Conservation (phyloP, 1,140 invertebrate genomes). For the Saccostrea echinata region DNA sequence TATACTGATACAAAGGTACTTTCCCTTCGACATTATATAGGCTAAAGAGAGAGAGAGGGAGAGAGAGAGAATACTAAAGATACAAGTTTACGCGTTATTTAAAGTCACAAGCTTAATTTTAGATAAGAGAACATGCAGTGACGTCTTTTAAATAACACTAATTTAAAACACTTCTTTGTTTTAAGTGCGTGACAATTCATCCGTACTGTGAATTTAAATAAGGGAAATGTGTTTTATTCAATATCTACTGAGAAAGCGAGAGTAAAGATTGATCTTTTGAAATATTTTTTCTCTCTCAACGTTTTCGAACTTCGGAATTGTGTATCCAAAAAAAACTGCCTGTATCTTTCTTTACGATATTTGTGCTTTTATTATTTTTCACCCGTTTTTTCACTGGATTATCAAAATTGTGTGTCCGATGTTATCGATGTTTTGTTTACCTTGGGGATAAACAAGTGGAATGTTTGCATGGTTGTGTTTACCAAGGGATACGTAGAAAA, state of each 20-base stretch:
- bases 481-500: too few species aligned
- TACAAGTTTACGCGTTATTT: not conserved
- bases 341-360: too few species aligned
- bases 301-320: too few species aligned
- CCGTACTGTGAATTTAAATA: slow-evolving; percentile 1
- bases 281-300: too few species aligned
- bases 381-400: too few species aligned
- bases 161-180: not conserved
- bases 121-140: not conserved
- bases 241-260: not conserved
- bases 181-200: not conserved
- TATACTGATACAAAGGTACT: not conserved
- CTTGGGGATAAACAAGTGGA: too few species aligned
- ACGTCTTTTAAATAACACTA: not conserved
- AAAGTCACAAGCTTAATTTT: not conserved
- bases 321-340: too few species aligned
- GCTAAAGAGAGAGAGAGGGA: not conserved
- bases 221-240: not conserved
- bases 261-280: not conserved
- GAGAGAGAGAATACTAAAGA: not conserved
- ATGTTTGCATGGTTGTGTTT: too few species aligned
- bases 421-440: too few species aligned
- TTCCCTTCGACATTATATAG: not conserved
- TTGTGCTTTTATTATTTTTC: too few species aligned
- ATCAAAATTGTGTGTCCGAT: too few species aligned